Conservation (phyloP, 2,888 invertebrate genomes). For the Cylloceria caligata region DNA sequence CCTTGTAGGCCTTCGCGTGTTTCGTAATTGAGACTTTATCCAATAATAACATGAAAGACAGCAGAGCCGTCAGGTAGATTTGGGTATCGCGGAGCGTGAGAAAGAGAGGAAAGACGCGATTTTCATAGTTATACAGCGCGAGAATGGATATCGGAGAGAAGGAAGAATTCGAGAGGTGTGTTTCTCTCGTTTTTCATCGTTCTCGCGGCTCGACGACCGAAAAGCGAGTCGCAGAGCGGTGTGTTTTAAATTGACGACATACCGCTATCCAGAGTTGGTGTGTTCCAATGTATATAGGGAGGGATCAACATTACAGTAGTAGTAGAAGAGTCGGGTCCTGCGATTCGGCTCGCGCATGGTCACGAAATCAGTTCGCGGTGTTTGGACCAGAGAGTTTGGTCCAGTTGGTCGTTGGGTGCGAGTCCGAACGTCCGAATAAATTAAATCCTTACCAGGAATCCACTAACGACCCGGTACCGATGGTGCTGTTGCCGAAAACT, state of each 20-base stretch:
- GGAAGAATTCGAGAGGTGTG: neutral
- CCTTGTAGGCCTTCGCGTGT: neutral
- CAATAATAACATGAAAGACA: no score
- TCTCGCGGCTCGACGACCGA: no score
- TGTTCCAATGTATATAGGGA: neutral
- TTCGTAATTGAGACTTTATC: no score
- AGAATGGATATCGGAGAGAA: neutral
- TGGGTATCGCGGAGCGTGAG: no score
- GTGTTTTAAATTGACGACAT: neutral
- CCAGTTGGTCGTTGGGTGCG: constrained; percentile 50
- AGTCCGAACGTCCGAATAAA: constrained; percentile 76
- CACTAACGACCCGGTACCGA: constrained; percentile 78
- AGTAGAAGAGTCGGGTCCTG: constrained; percentile 26
- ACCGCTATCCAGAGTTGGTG: neutral
- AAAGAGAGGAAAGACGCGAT: no score
- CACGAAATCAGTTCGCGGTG: constrained; percentile 63
- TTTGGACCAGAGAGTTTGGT: constrained; percentile 35
- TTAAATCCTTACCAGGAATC: constrained; percentile 81
- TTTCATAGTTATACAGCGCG: no score
- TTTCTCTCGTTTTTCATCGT: no score
- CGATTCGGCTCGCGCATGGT: constrained; percentile 35
- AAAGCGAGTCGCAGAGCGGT: neutral
- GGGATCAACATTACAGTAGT: constrained; percentile 29
- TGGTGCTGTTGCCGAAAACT: constrained; percentile 60
- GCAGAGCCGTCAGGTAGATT: no score